A percentile compares a stretch with the other conserved stretches of the same genome.
Conservation (phyloP, 2,888 invertebrate genomes). For the Acrobasis suavella region DNA sequence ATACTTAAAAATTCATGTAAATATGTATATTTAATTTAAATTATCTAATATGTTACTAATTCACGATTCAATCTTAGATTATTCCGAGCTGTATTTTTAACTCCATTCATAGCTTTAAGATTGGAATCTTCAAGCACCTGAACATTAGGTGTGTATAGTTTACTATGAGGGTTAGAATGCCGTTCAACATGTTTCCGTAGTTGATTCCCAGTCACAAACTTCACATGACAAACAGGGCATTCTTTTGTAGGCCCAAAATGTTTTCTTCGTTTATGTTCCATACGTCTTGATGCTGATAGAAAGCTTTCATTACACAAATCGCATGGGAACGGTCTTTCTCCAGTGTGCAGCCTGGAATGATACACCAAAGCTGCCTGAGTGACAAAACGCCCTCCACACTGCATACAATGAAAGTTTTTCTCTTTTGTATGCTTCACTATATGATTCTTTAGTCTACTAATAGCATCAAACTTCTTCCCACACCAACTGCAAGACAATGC, state of each 20-base stretch:
- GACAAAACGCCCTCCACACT: conserved; percentile 65
- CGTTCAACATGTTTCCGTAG: conserved; percentile 57
- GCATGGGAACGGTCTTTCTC: conserved; percentile 66
- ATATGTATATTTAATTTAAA: too few species aligned
- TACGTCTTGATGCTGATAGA: conserved; percentile 62
- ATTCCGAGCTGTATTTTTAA: background rate
- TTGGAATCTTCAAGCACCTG: background rate
- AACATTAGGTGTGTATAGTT: conserved; percentile 49
- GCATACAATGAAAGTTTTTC: conserved; percentile 59
- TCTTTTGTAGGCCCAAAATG: conserved; percentile 62
- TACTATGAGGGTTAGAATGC: conserved; percentile 66
- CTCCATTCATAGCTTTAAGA: background rate
- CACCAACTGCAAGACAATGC: conserved; percentile 64
- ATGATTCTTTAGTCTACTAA: conserved; percentile 60
- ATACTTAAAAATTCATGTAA: too few species aligned
- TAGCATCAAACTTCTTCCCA: conserved; percentile 62
- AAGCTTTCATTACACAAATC: conserved; percentile 66
- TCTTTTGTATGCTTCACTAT: conserved; percentile 69
- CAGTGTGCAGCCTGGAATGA: conserved; percentile 67
- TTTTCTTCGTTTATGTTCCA: conserved; percentile 61
- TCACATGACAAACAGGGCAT: conserved; percentile 59
- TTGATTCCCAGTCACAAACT: conserved; percentile 54
- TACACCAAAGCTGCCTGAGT: conserved; percentile 61
- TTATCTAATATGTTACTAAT: background rate
- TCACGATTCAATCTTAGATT: background rate